Evolutionary conservation across 1,140 invertebrate species (phyloP).

Genomic region (Hermetia illucens): DNA sequence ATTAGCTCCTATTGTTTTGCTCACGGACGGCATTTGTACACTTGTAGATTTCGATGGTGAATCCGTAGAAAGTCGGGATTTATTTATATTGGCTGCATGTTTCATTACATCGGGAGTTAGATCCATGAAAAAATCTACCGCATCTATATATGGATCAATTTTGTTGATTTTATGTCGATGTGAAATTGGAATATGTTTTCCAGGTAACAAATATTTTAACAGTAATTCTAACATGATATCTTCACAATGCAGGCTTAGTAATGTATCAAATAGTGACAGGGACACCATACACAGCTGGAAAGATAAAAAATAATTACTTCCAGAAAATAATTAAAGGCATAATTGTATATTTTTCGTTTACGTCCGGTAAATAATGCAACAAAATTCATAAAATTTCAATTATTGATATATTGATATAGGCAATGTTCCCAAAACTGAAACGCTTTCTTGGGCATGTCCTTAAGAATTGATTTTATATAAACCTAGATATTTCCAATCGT

Average conservation of each 20-base stretch:
- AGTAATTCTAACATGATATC: slow-evolving; percentile 92
- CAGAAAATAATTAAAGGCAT: background rate
- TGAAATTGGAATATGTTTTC: slow-evolving; percentile 81
- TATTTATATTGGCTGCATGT: slow-evolving; percentile 19
- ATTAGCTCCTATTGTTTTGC: slow-evolving; percentile 29
- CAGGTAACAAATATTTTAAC: slow-evolving; percentile 73
- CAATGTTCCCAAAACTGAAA: too few relatives aligned
- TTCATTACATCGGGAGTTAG: slow-evolving; percentile 50
- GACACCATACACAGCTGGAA: slow-evolving; percentile 77
- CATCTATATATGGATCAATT: slow-evolving; percentile 64
- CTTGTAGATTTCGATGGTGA: slow-evolving; percentile 8
- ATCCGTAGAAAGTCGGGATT: slow-evolving; percentile 12
- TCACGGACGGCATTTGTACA: slow-evolving; percentile 20
- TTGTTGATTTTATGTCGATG: slow-evolving; percentile 59
- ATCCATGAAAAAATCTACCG: slow-evolving; percentile 69
- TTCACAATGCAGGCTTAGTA: slow-evolving; percentile 88
- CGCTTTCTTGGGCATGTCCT: too few relatives aligned
- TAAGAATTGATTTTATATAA: too few relatives aligned
- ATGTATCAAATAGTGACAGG: slow-evolving; percentile 75
- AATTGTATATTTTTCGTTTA: background rate
- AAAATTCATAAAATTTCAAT: too few relatives aligned
- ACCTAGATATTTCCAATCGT: too few relatives aligned
- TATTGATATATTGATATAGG: too few relatives aligned
- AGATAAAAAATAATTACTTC: slow-evolving; percentile 3
- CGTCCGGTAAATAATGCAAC: too few relatives aligned